phyloP scores from a whole-genome alignment of 2,113 vertebrate genomes.

The Tragelaphus scriptus region DNA sequence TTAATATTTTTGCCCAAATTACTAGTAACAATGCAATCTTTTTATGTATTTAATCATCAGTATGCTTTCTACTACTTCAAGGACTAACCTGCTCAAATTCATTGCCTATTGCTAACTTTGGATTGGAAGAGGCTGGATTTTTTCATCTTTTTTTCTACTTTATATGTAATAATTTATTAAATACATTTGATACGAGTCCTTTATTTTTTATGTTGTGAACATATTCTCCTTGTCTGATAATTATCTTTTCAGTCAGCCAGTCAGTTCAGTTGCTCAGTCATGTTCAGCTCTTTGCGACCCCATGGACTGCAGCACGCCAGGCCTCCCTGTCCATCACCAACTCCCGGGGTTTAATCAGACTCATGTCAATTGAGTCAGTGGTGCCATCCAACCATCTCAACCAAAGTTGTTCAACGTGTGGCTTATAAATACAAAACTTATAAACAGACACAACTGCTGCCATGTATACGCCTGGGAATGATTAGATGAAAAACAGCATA shows the following conservation, averaged over 20 bases:
- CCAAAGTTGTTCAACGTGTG: background rate
- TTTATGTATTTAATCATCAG: background rate
- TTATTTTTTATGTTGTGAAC: background rate
- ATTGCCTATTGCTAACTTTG: background rate
- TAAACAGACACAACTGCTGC: background rate
- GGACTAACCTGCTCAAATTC: background rate
- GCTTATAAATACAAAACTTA: background rate
- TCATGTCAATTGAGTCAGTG: background rate
- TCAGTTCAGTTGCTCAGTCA: fast-evolving
- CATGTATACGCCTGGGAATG: background rate
- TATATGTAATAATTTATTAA: background rate
- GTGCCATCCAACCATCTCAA: background rate
- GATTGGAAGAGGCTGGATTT: background rate
- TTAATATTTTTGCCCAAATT: background rate
- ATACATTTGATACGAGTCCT: background rate
- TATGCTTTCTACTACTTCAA: background rate
- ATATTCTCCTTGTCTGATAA: background rate
- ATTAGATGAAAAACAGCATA: background rate
- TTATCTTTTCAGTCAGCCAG: background rate
- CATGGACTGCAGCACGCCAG: fast-evolving
- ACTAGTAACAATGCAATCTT: background rate
- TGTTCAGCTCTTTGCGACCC: background rate
- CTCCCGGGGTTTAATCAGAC: background rate
- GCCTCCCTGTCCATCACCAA: background rate
- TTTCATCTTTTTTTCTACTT: background rate